phyloP scores from a whole-genome alignment of 2,113 vertebrate species.

The Cricetomys ansorgei region DNA sequence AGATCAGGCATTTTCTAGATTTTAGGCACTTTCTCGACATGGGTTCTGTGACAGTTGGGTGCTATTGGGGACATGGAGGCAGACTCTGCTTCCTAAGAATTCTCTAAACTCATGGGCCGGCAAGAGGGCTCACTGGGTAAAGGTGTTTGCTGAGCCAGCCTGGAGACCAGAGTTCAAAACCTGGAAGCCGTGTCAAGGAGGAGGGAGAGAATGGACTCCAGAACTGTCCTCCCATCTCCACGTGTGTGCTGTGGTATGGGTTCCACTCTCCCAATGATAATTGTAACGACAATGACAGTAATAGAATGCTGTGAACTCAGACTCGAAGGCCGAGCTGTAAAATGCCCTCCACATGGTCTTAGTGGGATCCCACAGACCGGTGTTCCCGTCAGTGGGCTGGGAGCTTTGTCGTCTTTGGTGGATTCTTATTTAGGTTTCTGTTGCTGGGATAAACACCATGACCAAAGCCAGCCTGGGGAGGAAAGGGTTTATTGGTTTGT shows the following conservation, averaged over 20 bases:
- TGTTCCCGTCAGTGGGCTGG: background rate
- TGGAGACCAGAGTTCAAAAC: background rate
- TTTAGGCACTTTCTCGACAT: background rate
- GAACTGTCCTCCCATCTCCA: background rate
- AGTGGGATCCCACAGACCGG: no score
- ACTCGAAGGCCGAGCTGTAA: background rate
- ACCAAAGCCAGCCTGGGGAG: background rate
- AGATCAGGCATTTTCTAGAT: background rate
- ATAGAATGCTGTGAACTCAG: background rate
- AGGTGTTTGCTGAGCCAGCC: background rate
- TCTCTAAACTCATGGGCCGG: background rate
- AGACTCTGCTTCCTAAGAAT: background rate
- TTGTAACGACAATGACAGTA: background rate
- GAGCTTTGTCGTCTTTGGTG: background rate
- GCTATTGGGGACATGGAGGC: background rate
- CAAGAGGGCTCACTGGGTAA: background rate
- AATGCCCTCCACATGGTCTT: background rate
- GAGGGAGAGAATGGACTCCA: background rate
- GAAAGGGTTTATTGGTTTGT: background rate
- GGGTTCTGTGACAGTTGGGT: background rate
- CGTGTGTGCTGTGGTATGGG: background rate
- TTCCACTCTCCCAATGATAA: background rate
- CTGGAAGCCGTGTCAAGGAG: background rate
- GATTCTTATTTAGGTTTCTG: background rate
- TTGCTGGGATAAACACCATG: background rate